These are phyloP conservation scores for Drosophila pegasa DNA, from an alignment of 2,888 invertebrate species.

Conservation along the genomic window DNA sequence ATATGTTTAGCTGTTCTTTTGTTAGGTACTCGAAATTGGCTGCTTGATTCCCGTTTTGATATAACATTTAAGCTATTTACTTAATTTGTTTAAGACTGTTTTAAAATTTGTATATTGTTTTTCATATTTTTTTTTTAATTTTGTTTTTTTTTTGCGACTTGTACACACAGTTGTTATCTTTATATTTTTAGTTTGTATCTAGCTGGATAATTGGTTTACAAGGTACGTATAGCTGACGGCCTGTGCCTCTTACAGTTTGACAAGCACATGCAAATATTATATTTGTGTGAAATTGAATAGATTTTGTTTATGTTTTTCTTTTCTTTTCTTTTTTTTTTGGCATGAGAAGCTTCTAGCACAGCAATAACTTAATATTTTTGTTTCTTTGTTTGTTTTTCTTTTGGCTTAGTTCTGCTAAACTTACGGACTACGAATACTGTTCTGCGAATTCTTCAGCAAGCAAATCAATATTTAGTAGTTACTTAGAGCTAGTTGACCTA, in stretches of 20 bases:
- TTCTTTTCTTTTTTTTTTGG: slow-evolving; percentile 49
- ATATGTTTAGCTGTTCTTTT: slow-evolving; percentile 55
- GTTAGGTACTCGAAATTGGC: slow-evolving; percentile 76
- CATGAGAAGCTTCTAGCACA: slow-evolving; percentile 79
- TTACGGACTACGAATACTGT: slow-evolving; percentile 74
- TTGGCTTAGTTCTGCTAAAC: slow-evolving; percentile 56
- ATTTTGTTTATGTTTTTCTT: too few species aligned
- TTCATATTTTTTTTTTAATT: slow-evolving; percentile 11
- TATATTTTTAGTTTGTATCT: slow-evolving; percentile 19
- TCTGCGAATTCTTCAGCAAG: slow-evolving; percentile 80
- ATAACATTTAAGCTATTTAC: slow-evolving; percentile 35
- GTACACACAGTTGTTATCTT: slow-evolving; percentile 38
- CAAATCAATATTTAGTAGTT: slow-evolving; percentile 47
- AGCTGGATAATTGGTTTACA: slow-evolving; percentile 43
- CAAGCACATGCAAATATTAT: slow-evolving; percentile 32
- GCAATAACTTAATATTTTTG: slow-evolving; percentile 38
- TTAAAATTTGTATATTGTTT: slow-evolving; percentile 49
- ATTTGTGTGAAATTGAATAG: slow-evolving; percentile 10
- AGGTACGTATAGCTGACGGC: slow-evolving; percentile 41
- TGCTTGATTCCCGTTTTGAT: slow-evolving; percentile 71
- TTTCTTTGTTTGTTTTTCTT: slow-evolving; percentile 31
- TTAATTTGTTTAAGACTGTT: slow-evolving; percentile 32
- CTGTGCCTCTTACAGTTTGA: slow-evolving; percentile 39
- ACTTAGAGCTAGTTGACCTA: slow-evolving; percentile 43
- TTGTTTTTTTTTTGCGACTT: slow-evolving; percentile 36